These are phyloP conservation scores for Eledone cirrhosa DNA, from an alignment of 2,888 invertebrate species.

Conservation along the genomic window DNA sequence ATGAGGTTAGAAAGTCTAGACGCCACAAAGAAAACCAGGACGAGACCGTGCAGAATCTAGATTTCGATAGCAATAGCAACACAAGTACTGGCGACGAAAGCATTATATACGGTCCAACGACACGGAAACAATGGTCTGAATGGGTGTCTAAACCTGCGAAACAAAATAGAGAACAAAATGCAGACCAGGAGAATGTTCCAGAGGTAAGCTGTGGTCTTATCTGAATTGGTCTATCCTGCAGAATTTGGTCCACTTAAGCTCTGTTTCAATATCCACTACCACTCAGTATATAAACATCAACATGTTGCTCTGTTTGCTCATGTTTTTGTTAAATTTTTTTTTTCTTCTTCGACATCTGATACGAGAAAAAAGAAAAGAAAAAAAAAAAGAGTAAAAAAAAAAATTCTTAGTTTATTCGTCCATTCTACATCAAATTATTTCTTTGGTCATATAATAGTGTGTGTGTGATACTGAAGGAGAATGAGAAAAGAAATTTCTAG, in stretches of 20 bases:
- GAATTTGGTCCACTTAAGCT: conserved; percentile 5
- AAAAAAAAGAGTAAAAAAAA: no score
- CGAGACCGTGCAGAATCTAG: conserved; percentile 51
- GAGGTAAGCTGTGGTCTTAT: conserved; percentile 28
- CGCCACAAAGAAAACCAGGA: conserved; percentile 32
- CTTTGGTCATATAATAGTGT: no score
- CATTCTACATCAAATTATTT: no score
- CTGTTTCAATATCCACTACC: neutral
- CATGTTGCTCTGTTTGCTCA: no score
- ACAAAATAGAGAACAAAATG: conserved; percentile 25
- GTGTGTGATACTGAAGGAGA: no score
- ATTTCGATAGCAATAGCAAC: conserved; percentile 60
- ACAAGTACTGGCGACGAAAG: conserved; percentile 54
- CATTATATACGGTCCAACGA: conserved; percentile 74
- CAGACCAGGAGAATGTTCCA: conserved; percentile 32
- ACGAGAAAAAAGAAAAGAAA: neutral
- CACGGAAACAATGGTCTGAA: conserved; percentile 80
- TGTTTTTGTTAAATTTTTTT: no score
- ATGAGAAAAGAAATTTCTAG: no score
- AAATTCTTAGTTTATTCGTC: no score
- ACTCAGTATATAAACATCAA: no score
- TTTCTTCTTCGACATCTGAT: no score
- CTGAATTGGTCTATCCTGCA: conserved; percentile 20
- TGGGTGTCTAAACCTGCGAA: conserved; percentile 68
- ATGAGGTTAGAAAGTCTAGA: conserved; percentile 19